These are phyloP conservation scores for Zosterops lateralis DNA, from an alignment of 2,113 vertebrate genomes.

Conservation along the genomic window DNA sequence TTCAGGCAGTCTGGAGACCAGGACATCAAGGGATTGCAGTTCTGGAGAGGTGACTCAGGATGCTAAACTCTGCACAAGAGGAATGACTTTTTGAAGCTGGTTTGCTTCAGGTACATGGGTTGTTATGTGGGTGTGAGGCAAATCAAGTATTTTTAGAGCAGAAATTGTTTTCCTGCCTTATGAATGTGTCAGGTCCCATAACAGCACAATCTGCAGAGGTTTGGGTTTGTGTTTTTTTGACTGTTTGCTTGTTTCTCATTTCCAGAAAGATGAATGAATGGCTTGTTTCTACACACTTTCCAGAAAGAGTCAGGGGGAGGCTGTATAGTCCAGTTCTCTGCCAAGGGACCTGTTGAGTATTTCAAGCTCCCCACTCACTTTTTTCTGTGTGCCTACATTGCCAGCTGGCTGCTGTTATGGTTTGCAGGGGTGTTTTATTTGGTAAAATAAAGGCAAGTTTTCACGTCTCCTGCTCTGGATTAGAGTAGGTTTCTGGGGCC, in stretches of 20 bases:
- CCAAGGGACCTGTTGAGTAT: not conserved
- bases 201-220: not conserved
- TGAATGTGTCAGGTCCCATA: not conserved
- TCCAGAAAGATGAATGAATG: not conserved
- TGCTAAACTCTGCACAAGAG: not conserved
- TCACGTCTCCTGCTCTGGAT: not conserved
- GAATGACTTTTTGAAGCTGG: not conserved
- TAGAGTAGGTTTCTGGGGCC: not conserved
- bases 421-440: not conserved
- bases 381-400: not conserved
- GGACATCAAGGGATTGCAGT: not conserved
- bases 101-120: not conserved
- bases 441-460: not conserved
- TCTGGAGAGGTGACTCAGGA: not conserved
- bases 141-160: not conserved
- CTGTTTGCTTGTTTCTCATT: not conserved
- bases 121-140: not conserved
- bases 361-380: not conserved
- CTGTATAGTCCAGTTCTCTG: not conserved
- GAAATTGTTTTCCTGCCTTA: not conserved
- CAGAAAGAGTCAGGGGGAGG: not conserved
- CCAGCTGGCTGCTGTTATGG: not conserved
- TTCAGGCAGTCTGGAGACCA: not conserved
- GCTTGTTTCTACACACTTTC: not conserved
- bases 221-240: not conserved